phyloP scores from a whole-genome alignment of 2,113 vertebrate species.

The Athene noctua region DNA sequence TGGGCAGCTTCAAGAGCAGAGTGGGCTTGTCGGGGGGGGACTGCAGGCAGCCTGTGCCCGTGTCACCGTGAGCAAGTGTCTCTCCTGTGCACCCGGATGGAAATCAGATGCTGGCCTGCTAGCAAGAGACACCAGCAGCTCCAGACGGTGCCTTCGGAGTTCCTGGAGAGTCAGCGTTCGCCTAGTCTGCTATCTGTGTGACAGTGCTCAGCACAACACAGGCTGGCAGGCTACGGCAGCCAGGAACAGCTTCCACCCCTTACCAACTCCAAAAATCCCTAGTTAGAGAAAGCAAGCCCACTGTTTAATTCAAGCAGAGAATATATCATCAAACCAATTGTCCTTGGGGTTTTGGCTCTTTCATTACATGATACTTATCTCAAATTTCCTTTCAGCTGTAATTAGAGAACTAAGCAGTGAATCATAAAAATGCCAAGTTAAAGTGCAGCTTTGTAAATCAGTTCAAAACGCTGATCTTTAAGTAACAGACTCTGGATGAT shows the following conservation, averaged over 20 bases:
- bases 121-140: background rate
- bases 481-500: background rate
- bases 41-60: background rate
- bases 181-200: background rate
- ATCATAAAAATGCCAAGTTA: conserved; percentile 57
- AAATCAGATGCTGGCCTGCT: background rate
- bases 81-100: background rate
- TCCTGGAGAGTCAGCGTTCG: background rate
- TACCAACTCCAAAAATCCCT: background rate
- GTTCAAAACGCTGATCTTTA: background rate
- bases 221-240: background rate
- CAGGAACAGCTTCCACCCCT: background rate
- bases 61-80: rapidly evolving
- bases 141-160: background rate
- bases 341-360: conserved; percentile 31
- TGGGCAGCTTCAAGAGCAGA: background rate
- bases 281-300: background rate
- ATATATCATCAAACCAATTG: conserved; percentile 20
- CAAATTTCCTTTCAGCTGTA: conserved; percentile 58
- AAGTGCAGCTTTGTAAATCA: conserved; percentile 62
- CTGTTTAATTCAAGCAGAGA: conserved; percentile 10
- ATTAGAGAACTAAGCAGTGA: conserved; percentile 63
- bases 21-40: rapidly evolving
- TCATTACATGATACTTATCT: conserved; percentile 56
- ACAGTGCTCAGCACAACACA: background rate